These are phyloP conservation scores for Sogatella furcifera DNA, from an alignment of 1,140 invertebrate genomes.

Conservation along the genomic window DNA sequence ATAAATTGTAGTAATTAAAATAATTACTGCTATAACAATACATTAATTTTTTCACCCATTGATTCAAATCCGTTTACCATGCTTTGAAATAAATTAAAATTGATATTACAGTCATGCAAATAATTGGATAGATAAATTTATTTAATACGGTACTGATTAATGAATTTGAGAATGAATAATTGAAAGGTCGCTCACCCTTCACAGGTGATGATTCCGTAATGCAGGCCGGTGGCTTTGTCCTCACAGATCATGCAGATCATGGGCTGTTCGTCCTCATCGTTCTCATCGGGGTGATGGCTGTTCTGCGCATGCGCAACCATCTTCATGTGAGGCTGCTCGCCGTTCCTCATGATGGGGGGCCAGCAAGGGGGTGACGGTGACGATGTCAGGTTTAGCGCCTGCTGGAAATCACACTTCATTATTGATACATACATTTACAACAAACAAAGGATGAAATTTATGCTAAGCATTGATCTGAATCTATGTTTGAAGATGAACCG, in stretches of 20 bases:
- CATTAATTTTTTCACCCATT: too few relatives aligned
- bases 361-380: conserved; percentile 26
- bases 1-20: too few relatives aligned
- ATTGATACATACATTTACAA: too few relatives aligned
- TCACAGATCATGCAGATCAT: conserved; percentile 98
- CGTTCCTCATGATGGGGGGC: conserved; percentile 29
- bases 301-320: conserved; percentile 5
- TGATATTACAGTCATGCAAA: too few relatives aligned
- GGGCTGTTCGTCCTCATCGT: conserved; percentile 81
- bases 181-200: conserved; percentile 61
- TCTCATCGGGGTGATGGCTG: conserved; percentile 41
- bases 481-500: too few relatives aligned
- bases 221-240: conserved; percentile 92
- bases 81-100: too few relatives aligned
- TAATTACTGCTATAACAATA: too few relatives aligned
- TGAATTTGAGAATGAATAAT: not conserved
- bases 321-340: conserved; percentile 25
- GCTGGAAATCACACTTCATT: not conserved
- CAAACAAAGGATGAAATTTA: too few relatives aligned
- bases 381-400: conserved; percentile 63
- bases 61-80: too few relatives aligned
- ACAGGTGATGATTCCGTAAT: conserved; percentile 96
- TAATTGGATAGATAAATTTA: too few relatives aligned
- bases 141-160: too few relatives aligned
- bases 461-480: too few relatives aligned